phyloP scores from a whole-genome alignment of 2,113 vertebrate genomes.

The Tricholaema leucomelas region DNA sequence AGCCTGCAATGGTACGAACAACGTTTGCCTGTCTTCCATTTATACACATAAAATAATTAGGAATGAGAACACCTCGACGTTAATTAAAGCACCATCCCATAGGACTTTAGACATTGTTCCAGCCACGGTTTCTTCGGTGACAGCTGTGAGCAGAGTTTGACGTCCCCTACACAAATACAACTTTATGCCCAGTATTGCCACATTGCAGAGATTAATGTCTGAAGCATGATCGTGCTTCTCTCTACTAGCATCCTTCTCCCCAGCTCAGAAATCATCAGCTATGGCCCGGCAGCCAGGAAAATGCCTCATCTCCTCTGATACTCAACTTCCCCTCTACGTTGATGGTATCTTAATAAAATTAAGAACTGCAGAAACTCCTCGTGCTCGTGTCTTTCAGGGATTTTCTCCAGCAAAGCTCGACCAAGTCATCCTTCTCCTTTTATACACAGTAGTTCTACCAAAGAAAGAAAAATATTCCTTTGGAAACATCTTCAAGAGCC shows the following conservation, averaged over 20 bases:
- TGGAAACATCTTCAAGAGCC: background rate
- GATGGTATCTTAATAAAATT: background rate
- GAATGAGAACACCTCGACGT: background rate
- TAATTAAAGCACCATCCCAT: background rate
- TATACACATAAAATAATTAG: conserved; percentile 16
- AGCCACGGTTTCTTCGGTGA: background rate
- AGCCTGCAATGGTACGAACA: background rate
- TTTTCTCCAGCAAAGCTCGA: background rate
- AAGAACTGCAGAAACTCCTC: background rate
- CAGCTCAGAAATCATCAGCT: background rate
- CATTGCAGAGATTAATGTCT: background rate
- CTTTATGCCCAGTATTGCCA: background rate
- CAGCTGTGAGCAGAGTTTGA: background rate
- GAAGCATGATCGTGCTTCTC: background rate
- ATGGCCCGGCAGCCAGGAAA: background rate
- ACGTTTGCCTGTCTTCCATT: background rate
- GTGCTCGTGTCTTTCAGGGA: background rate
- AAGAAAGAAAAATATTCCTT: background rate
- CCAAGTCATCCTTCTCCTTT: background rate
- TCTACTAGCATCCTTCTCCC: background rate
- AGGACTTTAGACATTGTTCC: background rate
- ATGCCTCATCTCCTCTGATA: background rate
- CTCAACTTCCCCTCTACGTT: background rate
- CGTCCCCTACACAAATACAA: background rate
- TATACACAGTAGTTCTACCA: background rate